Conservation (phyloP, 2,888 invertebrate genomes). For the Tetranychus truncatus region DNA sequence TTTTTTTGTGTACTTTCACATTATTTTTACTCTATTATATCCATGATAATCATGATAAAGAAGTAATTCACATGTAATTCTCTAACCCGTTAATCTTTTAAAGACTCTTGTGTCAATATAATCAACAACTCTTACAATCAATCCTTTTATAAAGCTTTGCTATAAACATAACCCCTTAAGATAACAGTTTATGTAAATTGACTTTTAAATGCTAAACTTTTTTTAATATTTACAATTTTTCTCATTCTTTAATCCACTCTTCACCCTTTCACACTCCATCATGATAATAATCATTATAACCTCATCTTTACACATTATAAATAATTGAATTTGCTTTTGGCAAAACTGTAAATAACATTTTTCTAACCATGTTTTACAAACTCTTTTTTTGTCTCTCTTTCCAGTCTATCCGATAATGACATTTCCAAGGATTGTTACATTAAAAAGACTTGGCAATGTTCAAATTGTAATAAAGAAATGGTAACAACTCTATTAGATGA, state of each 20-base stretch:
- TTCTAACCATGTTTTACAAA: neutral
- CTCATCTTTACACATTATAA: conserved; percentile 12
- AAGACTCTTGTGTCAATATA: neutral
- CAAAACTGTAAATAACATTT: conserved; percentile 3
- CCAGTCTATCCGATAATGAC: conserved; percentile 27
- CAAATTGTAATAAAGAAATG: conserved; percentile 46
- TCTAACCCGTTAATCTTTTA: conserved; percentile 7
- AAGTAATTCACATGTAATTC: neutral
- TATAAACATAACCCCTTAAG: too few species aligned
- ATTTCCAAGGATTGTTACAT: conserved; percentile 38
- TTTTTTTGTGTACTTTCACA: conserved; percentile 16
- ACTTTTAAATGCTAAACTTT: neutral
- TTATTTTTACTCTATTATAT: conserved; percentile 6
- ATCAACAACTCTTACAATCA: neutral
- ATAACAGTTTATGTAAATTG: neutral
- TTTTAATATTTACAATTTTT: neutral
- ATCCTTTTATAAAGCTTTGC: too few species aligned
- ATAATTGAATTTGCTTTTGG: conserved; percentile 6
- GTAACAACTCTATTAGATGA: conserved; percentile 49
- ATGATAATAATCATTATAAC: neutral
- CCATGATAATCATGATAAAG: neutral
- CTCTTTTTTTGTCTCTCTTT: conserved; percentile 39
- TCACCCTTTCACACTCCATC: neutral
- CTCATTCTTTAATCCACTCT: neutral
- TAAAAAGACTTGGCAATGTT: conserved; percentile 51